A percentile compares a stretch with the other conserved stretches of the same genome.
phyloP scores from a whole-genome alignment of 2,797 vertebrate genomes.

The Sebastes elongatus region DNA sequence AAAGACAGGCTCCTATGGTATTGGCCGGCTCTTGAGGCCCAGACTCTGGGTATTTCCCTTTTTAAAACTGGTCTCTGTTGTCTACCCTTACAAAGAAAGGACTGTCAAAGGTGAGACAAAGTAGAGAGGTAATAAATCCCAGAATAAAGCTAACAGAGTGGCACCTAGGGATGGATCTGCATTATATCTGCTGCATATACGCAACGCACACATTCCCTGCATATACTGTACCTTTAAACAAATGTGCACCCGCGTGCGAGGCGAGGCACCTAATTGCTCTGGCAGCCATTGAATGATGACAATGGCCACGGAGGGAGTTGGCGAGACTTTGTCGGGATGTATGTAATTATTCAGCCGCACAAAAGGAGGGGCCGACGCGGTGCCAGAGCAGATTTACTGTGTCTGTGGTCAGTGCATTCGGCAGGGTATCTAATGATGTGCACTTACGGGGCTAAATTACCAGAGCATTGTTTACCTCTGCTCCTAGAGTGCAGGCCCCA shows the following conservation, averaged over 20 bases:
- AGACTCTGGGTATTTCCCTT: conserved; percentile 34
- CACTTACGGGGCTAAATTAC: conserved; percentile 72
- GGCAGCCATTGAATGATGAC: conserved; percentile 70
- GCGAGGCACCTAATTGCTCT: conserved; percentile 66
- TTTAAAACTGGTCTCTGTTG: conserved; percentile 38
- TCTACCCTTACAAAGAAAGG: conserved; percentile 34
- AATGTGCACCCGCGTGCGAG: conserved; percentile 13
- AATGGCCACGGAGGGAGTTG: conserved; percentile 61
- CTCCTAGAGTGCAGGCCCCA: conserved; percentile 28
- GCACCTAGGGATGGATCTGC: conserved; percentile 37
- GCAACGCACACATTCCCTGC: conserved; percentile 4
- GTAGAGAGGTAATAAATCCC: conserved; percentile 26
- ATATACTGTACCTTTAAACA: conserved; percentile 34
- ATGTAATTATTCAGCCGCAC: conserved; percentile 70
- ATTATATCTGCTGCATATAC: conserved; percentile 28
- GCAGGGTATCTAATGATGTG: conserved; percentile 67
- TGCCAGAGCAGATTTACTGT: conserved; percentile 72
- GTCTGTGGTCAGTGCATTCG: conserved; percentile 67
- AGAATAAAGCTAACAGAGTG: conserved; percentile 27
- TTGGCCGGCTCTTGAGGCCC: conserved; percentile 11
- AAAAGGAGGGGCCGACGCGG: conserved; percentile 50
- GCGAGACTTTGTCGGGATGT: conserved; percentile 59
- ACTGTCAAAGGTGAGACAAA: conserved; percentile 44
- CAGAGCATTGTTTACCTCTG: conserved; percentile 71
- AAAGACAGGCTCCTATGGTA: conserved; percentile 33